Evolutionary conservation across 2,113 vertebrate species (phyloP), one percentile per base, ranked within the genome.

Genomic region (Pterophyllum scalare): DNA sequence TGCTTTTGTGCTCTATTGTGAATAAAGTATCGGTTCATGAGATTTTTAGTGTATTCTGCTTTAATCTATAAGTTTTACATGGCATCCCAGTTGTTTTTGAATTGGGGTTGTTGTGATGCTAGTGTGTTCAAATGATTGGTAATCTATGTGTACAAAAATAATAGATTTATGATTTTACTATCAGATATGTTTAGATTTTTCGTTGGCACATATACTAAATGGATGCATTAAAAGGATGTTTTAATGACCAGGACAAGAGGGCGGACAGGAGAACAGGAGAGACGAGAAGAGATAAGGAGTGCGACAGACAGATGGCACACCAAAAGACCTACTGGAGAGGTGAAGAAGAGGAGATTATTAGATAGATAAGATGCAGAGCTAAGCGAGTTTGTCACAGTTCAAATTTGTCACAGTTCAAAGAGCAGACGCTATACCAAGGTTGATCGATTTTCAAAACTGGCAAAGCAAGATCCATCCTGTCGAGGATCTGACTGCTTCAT

Each of bases 341-440:
- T 72, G 65, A 72, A 31, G 65, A 72, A n/a, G 65, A 72, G 65
- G 26, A 31, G 46, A 52, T 72, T 52, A 31, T 72, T 72, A 13
- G 46, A 52, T 13, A 52, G 65, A 52, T 72, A 72, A 52, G 65
- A 72, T 3, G 26, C 65, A 31, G 65, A 72, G 65, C 46, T 72
- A 52, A 72, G 46, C 0, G 17, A 31, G 26, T 72, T 72, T 72
- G 65, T 72, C 43, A 52, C 64, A 70, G 65, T 70, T 70, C 64
- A 70, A 15, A 70, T 70, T 49, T 2, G 65, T 28, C 65, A 70
- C 26, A 0, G 65, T 72, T 72, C 65, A 72, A 72, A 72, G 65
- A 72, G 65, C 65, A 72, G 43, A 5, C 31, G 24, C 6, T 72
- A 52, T 31, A 14, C 3, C 65, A 31, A 72, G 65, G 43, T 8